Evolutionary conservation across 2,113 vertebrate species (phyloP).

Genomic region (Columba janthina): DNA sequence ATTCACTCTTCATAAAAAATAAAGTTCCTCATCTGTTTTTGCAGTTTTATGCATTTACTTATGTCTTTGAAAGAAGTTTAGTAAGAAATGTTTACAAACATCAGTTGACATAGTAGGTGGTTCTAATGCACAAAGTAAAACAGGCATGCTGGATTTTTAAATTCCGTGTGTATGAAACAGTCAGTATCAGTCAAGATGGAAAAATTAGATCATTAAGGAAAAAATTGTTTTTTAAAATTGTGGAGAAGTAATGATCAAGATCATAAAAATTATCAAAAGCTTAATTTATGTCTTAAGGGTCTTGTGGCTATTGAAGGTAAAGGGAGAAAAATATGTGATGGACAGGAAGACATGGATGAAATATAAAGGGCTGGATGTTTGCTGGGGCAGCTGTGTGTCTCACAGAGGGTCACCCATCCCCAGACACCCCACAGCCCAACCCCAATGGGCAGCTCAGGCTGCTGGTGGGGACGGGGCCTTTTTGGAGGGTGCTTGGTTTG

Average conservation of each 20-base stretch:
- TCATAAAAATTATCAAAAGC: not conserved
- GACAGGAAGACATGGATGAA: not conserved
- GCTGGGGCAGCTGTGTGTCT: not conserved
- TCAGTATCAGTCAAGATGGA: not conserved
- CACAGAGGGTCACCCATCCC: not conserved
- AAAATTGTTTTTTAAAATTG: not conserved
- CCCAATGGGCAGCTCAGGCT: not conserved
- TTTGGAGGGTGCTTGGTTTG: not conserved
- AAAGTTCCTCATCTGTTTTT: not conserved
- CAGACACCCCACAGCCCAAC: not conserved
- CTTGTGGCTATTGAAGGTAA: not conserved
- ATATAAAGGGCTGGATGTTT: not conserved
- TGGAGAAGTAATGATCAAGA: not conserved
- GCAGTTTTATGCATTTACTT: not conserved
- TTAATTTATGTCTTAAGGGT: not conserved
- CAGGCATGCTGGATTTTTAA: not conserved
- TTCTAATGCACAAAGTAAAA: not conserved
- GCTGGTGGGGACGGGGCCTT: accelerated
- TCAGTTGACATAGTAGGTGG: not conserved
- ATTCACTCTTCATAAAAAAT: not conserved
- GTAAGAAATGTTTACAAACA: not conserved
- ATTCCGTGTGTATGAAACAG: not conserved
- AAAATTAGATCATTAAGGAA: not conserved
- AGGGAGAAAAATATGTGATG: not conserved
- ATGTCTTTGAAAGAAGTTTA: not conserved